Percentiles rank a stretch among this genome's conserved stretches.
phyloP scores from a whole-genome alignment of 2,797 vertebrate genomes.

The Centropyge bicolor region DNA sequence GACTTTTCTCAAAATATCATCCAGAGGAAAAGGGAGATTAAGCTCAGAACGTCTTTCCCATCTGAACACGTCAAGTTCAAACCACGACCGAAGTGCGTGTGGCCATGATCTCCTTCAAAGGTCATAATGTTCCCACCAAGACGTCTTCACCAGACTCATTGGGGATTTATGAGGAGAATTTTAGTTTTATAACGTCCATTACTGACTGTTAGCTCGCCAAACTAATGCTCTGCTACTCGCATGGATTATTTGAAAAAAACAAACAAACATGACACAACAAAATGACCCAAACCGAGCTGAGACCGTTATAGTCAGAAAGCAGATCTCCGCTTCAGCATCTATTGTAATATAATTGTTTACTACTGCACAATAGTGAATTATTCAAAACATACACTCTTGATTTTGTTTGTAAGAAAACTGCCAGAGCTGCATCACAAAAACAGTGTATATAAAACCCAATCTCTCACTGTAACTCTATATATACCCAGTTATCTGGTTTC shows the following conservation, averaged over 20 bases:
- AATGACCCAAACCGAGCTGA: accelerated
- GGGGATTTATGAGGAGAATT: constrained; percentile 6
- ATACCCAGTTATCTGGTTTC: constrained; percentile 14
- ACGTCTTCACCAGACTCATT: background rate
- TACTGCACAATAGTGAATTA: background rate
- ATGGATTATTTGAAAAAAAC: background rate
- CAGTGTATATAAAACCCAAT: background rate
- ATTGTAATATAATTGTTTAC: background rate
- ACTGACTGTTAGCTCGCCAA: background rate
- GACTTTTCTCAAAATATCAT: background rate
- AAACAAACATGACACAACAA: background rate
- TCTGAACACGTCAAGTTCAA: background rate
- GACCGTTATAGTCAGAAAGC: background rate
- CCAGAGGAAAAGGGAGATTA: background rate
- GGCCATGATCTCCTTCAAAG: background rate
- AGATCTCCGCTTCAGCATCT: background rate
- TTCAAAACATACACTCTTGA: background rate
- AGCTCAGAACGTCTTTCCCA: constrained; percentile 11
- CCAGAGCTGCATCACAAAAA: background rate
- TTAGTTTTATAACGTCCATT: constrained; percentile 3
- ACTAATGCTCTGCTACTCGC: background rate
- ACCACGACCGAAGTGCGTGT: background rate
- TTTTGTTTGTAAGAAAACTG: background rate
- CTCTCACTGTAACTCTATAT: background rate
- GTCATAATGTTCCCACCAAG: constrained; percentile 8